Percentiles rank a stretch among this genome's conserved stretches.
Conservation (phyloP, 1,140 invertebrate genomes). For the Lordiphosa collinella region DNA sequence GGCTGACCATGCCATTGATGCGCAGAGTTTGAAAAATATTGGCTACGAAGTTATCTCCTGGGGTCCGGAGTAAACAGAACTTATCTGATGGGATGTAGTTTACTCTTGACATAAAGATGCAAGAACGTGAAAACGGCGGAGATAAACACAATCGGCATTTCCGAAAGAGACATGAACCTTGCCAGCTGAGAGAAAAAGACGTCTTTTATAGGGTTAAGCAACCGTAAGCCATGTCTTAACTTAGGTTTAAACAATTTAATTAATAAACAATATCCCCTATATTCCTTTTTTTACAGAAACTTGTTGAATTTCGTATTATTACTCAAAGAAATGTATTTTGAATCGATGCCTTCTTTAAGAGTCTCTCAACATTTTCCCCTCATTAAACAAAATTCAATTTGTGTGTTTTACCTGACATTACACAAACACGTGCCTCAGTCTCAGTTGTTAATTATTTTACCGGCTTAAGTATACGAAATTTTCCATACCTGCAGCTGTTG, state of each 20-base stretch:
- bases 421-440: not conserved
- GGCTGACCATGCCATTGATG: slow-evolving; percentile 48
- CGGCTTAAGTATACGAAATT: slow-evolving; percentile 38
- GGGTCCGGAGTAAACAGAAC: too few species aligned
- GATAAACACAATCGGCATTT: too few species aligned
- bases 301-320: slow-evolving; percentile 1
- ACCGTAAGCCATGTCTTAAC: too few species aligned
- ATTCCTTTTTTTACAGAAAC: slow-evolving; percentile 1
- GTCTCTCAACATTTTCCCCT: not conserved
- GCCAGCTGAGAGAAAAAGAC: not conserved
- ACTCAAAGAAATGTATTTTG: too few species aligned
- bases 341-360: not conserved
- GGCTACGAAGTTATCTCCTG: slow-evolving; percentile 67
- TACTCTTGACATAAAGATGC: too few species aligned
- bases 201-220: too few species aligned
- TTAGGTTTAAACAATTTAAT: not conserved
- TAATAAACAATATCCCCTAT: slow-evolving; percentile 25
- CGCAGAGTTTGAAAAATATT: slow-evolving; percentile 42
- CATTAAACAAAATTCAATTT: not conserved
- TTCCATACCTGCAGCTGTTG: slow-evolving; percentile 30
- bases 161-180: not conserved
- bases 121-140: too few species aligned
- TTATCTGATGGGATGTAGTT: too few species aligned
- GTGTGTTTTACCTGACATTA: not conserved
- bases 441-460: slow-evolving; percentile 33